Evolutionary conservation across 2,888 invertebrate species (phyloP), one percentile per base, ranked within the genome.

Genomic region (Lamellibrachia columna): DNA sequence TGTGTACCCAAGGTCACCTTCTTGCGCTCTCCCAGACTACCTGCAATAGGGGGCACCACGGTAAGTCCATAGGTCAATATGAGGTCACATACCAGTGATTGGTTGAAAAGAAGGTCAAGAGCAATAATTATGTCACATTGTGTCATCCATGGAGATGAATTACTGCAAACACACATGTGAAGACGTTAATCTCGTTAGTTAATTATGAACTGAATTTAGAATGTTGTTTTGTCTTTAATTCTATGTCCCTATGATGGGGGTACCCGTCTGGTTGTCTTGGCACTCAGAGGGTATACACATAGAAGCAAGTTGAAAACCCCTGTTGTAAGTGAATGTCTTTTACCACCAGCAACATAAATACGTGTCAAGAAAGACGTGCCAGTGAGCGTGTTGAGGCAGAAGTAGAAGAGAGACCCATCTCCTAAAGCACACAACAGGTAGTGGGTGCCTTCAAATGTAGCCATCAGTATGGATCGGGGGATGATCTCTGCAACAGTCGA

Each of bases 381-480:
- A 94, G 96, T 95, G 8, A 94, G 93, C 52, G 94, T 98, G 96
- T 98, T 98, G 93, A 99, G 97, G 0, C 98, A 98, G 96, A 99
- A 99, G 97, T 99, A 99, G 97, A 98, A 99, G 97, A 99, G 98
- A 40, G 99, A 98, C 0, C 99, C 99, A 97, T 99, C 99, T 7
- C 99, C 99, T 55, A 99, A 97, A 0, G 99, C 99, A 95, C 97
- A 96, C 93, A 97, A 95, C 90, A 97, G 93, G 94, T 97, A 97
- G 90, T 95, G 98, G 93, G 98, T 98, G 3, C 98, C 98, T 96
- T 99, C 99, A 96, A 99, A 98, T 92, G 98, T 98, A 92, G 99
- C 98, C 97, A 99, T 98, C 92, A 99, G 96, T 93, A 99, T 98
- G 0, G 99, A 99, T 7, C 99, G 97, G 0, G 99, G 99, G 94